These are phyloP conservation scores for Lytechinus pictus DNA, from an alignment of 35 echinoderm and acorn worm genomes.

Conservation along the genomic window DNA sequence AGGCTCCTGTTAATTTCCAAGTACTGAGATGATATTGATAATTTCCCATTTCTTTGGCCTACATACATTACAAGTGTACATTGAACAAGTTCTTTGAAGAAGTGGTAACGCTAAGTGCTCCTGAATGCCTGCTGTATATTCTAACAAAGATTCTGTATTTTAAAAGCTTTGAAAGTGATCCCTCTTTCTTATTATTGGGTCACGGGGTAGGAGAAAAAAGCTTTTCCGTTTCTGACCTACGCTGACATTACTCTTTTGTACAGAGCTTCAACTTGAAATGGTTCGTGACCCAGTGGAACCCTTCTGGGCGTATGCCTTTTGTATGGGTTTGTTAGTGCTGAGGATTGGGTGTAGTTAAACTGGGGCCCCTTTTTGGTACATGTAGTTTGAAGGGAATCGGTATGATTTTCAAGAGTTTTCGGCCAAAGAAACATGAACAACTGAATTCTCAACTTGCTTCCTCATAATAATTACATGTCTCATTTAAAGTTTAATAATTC, in stretches of 20 bases:
- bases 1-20: not conserved
- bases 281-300: not conserved
- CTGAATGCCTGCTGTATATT: not conserved
- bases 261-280: not conserved
- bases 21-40: not conserved
- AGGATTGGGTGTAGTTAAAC: not conserved
- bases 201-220: not conserved
- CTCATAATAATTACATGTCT: too few relatives aligned
- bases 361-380: not conserved
- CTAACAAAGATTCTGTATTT: slow-evolving; percentile 11
- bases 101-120: not conserved
- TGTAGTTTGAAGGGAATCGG: not conserved
- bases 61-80: too few relatives aligned
- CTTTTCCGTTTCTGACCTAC: not conserved
- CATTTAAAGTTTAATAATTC: too few relatives aligned
- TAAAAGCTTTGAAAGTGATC: slow-evolving; percentile 31
- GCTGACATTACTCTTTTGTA: slow-evolving; percentile 27
- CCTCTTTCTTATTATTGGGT: slow-evolving; percentile 36
- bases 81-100: not conserved
- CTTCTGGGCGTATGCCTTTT: slow-evolving; percentile 23
- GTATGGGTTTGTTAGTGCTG: not conserved
- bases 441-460: too few relatives aligned
- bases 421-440: too few relatives aligned
- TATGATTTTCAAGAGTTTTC: not conserved
- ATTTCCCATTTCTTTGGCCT: not conserved